Base-by-base conservation (phyloP, 2,113 vertebrate genomes). In the Furnarius figulus region DNA sequence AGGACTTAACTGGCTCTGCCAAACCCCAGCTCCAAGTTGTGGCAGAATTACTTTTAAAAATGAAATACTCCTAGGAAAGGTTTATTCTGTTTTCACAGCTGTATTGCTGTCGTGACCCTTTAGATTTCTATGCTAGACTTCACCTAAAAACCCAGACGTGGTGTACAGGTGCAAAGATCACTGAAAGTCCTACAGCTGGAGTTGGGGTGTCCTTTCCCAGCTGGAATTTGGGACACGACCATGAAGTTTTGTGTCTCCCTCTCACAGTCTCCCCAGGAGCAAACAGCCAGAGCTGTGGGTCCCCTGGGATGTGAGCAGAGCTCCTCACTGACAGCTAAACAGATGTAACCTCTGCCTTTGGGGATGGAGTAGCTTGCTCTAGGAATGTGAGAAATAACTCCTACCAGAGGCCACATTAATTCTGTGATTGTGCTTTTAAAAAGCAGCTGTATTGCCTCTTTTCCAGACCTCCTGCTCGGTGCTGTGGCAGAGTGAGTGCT, bases 301-400 rank as follows among this genome's bases (percentile, higher is more conserved):
- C 75, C 55, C 55, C 39, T 24, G 76, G 50, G 71, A 87, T 14
- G 58, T 42, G 67, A 46, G 65, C 63, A 87, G 75, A 80, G 35
- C 1, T 92, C 75, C 75, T 56, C 49, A 75, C n/a, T 25, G 52
- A 49, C 66, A 76, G 68, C 58, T 89, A 52, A 63, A 93, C n/a
- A 71, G 88, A 92, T 39, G 61, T 70, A 58, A 78, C 85, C 87
- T 90, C 77, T 37, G 35, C 30, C 84, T 74, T 62, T 62, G 81
- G 72, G 46, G 73, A 53, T 31, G 66, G n/a, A 92, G 44, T 6
- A 77, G 21, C 55, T 78, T 33, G 78, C 59, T 61, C 23, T 12
- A 40, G 80, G 73, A 93, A 81, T 62, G 78, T 44, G 73, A 78
- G 77, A 46, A 61, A 62, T 12, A 93, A 73, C 62, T 80, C 70